Base-by-base conservation (phyloP, 2,113 vertebrate species). In the Chloropsis cyanopogon region DNA sequence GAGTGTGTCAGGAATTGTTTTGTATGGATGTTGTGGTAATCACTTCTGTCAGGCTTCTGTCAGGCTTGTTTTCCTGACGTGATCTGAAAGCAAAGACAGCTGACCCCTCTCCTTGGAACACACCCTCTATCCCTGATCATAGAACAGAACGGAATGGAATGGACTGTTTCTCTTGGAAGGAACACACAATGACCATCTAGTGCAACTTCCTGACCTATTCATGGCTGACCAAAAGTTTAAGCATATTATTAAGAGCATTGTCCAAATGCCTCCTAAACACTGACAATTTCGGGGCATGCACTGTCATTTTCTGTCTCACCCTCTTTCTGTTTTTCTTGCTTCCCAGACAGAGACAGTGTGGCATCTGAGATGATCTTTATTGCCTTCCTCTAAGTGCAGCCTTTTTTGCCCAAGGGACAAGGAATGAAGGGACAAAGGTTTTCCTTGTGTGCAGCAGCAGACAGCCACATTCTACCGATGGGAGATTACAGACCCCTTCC, bases 371-470 rank as follows among this genome's bases (percentile, higher is more conserved):
- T 46, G 49, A 79, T 79, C 52, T 46, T 71, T 90, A 83, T 79
- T 53, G 64, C 23, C 42, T 91, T 83, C 56, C 35, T 28, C 13
- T 56, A 57, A 76, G 57, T 22, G 33, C 60, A 80, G 53, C 13
- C 15, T 2, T 86, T 37, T 94, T 59, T 61, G 29, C 69, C 76
- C 46, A 60, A 54, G 25, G 85, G 72, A 73, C 25, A 54, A 92
- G 65, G 53, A 77, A 72, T 75, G 75, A 76, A 92, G 69, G 44
- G 53, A 97, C 92, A 97, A 93, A 93, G 71, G 53, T 46, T 91
- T 80, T 75, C 46, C 76, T 88, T 96, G 75, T 94, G 71, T 83
- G 49, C 49, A 79, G 33, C 57, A 80, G 71, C 46, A 81, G 81
- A 6, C 33, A 88, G 41, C 19, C 79, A 17, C 9, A 4, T 76